Evolutionary conservation across 2,113 vertebrate genomes (phyloP).

Genomic region (Varanus komodoensis): DNA sequence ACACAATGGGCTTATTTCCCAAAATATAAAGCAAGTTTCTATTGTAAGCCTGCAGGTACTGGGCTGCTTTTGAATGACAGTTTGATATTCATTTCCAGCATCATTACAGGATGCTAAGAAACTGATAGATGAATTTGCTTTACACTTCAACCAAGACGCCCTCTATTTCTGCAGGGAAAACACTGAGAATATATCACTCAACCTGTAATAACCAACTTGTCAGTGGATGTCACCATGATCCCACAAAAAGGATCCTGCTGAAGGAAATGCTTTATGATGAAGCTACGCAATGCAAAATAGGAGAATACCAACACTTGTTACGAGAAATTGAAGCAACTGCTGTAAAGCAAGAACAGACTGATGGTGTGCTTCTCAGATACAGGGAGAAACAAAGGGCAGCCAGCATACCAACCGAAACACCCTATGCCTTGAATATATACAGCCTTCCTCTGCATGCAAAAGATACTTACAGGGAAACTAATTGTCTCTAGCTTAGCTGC

Average conservation of each 20-base stretch:
- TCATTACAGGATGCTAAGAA: not conserved
- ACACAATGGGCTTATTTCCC: not conserved
- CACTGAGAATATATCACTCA: not conserved
- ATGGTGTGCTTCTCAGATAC: not conserved
- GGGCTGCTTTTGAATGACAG: not conserved
- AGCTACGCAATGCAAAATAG: not conserved
- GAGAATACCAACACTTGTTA: not conserved
- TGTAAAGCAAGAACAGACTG: not conserved
- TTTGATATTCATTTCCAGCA: not conserved
- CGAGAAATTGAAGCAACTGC: not conserved
- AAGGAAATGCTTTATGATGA: constrained; percentile 15
- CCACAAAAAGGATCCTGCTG: not conserved
- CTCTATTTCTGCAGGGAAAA: not conserved
- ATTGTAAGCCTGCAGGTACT: not conserved
- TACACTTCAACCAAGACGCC: not conserved
- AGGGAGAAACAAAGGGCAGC: not conserved
- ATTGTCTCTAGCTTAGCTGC: not conserved
- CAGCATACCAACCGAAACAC: not conserved
- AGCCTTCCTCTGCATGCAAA: not conserved
- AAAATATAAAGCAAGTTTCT: not conserved
- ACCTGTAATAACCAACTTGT: constrained; percentile 3
- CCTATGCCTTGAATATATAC: not conserved
- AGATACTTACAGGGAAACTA: not conserved
- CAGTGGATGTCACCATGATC: not conserved
- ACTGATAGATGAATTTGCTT: not conserved